Conservation (phyloP, 2,113 vertebrate species). For the Rissa tridactyla region DNA sequence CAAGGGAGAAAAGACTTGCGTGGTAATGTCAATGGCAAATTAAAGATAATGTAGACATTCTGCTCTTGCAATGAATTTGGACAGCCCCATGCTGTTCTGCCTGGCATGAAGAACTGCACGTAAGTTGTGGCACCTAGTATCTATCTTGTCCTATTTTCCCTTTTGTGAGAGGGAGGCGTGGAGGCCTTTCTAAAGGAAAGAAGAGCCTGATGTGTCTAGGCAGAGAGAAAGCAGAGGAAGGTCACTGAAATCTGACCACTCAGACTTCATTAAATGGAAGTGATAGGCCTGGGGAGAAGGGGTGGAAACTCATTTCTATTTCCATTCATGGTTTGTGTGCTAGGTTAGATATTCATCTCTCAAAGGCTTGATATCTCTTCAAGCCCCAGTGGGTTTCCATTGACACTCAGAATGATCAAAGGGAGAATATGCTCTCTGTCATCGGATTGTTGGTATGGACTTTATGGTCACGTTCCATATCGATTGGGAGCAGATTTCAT, state of each 20-base stretch:
- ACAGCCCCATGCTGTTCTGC: not conserved
- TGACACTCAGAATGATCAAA: not conserved
- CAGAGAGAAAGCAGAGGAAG: not conserved
- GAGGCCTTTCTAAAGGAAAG: not conserved
- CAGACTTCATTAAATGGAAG: not conserved
- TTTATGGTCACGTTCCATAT: not conserved
- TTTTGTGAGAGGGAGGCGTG: not conserved
- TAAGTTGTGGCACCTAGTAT: not conserved
- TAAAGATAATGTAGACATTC: not conserved
- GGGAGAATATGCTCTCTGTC: not conserved
- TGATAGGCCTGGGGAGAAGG: not conserved
- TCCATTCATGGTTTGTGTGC: not conserved
- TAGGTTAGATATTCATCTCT: constrained; percentile 13
- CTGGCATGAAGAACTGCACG: not conserved
- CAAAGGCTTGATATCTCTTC: not conserved
- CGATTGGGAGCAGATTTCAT: not conserved
- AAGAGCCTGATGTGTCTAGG: not conserved
- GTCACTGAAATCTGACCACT: not conserved
- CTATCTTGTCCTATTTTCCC: not conserved
- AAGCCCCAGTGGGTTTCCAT: not conserved
- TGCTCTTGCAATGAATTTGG: not conserved
- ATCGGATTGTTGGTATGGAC: not conserved
- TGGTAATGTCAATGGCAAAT: not conserved
- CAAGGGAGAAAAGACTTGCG: not conserved
- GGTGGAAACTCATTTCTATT: not conserved